These are phyloP conservation scores for Caracal caracal DNA, from an alignment of 2,113 vertebrate species.

Conservation along the genomic window DNA sequence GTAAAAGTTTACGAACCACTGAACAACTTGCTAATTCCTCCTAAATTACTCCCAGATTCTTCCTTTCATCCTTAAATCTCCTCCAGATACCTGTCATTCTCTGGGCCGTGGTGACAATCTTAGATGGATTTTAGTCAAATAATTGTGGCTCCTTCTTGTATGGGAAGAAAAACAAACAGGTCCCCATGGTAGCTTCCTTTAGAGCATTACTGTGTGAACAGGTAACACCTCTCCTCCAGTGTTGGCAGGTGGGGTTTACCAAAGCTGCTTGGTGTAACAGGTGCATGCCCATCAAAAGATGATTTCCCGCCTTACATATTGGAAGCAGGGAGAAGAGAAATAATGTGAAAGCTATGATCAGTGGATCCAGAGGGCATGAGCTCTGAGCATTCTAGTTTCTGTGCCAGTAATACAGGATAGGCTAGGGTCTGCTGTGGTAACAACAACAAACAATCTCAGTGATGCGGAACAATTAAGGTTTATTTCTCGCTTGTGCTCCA, in stretches of 20 bases:
- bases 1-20: not conserved
- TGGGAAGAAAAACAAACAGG: not conserved
- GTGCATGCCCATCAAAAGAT: not conserved
- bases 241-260: not conserved
- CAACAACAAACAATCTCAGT: not conserved
- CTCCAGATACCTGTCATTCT: not conserved
- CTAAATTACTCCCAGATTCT: slow-evolving; percentile 10
- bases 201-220: not conserved
- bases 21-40: not conserved
- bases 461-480: not conserved
- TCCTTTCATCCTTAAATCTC: not conserved
- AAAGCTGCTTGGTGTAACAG: not conserved
- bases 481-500: not conserved
- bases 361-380: not conserved
- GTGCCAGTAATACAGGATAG: not conserved
- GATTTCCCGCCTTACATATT: not conserved
- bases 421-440: not conserved
- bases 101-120: not conserved
- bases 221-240: not conserved
- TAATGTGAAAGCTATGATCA: not conserved
- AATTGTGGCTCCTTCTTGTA: not conserved
- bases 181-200: slow-evolving; percentile 15
- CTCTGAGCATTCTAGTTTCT: not conserved
- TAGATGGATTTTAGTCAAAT: slow-evolving; percentile 25
- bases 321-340: not conserved